Percentiles rank a stretch among this genome's conserved stretches.
Evolutionary conservation across 2,888 invertebrate genomes (phyloP).

Genomic region (Lasiommata megera): DNA sequence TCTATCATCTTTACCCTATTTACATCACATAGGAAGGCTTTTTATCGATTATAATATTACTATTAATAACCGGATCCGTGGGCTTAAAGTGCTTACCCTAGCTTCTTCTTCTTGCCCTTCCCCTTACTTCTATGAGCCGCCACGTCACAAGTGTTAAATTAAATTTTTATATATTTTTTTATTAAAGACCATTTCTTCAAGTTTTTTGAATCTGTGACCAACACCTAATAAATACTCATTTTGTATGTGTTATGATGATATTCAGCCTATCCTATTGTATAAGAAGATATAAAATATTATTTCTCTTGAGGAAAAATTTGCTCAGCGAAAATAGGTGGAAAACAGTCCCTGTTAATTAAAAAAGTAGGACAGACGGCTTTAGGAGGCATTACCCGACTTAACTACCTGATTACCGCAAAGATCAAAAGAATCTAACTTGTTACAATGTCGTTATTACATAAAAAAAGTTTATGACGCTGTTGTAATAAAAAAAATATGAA

Average conservation of each 20-base stretch:
- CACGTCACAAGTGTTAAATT: too few relatives aligned
- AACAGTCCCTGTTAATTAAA: constrained; percentile 44
- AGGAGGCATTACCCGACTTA: constrained; percentile 40
- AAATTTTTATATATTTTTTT: too few relatives aligned
- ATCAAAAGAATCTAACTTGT: constrained; percentile 29
- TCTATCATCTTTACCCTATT: too few relatives aligned
- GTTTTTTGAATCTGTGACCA: too few relatives aligned
- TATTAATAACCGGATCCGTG: too few relatives aligned
- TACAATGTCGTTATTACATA: constrained; percentile 9
- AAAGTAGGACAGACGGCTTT: constrained; percentile 42
- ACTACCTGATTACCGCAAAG: constrained; percentile 41
- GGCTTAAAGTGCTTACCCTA: too few relatives aligned
- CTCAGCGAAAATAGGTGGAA: constrained; percentile 26
- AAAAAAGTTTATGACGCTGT: not conserved
- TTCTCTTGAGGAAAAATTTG: constrained; percentile 27
- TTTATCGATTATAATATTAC: too few relatives aligned
- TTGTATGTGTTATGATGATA: not conserved
- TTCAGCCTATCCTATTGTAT: not conserved
- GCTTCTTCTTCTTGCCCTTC: too few relatives aligned
- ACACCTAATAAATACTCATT: not conserved
- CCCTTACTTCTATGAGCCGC: too few relatives aligned
- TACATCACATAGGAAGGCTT: too few relatives aligned
- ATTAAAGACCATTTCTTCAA: too few relatives aligned
- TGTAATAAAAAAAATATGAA: too few relatives aligned
- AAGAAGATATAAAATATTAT: constrained; percentile 16